A percentile compares a stretch with the other conserved stretches of the same genome.
Conservation (phyloP, 2,113 vertebrate species). For the Syngnathus typhle region DNA sequence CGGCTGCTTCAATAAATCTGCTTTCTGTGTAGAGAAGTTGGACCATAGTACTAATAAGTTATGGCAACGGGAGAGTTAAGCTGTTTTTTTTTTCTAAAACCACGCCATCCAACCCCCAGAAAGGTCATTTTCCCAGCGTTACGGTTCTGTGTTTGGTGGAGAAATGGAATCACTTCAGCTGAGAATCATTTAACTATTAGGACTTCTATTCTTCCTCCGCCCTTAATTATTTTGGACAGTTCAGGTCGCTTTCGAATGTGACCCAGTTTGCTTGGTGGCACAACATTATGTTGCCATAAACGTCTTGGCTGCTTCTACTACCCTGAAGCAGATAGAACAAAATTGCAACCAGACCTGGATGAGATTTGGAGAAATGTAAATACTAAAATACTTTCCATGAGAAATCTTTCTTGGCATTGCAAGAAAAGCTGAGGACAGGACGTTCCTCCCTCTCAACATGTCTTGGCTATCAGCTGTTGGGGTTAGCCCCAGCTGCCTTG, state of each 20-base stretch:
- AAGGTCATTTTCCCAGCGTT: constrained; percentile 5
- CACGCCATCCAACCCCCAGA: constrained; percentile 1
- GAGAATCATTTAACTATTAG: neutral
- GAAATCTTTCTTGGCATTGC: constrained; percentile 16
- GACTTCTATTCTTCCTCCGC: neutral
- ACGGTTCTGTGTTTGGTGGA: neutral
- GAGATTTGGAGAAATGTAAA: constrained; percentile 1
- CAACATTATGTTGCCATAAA: neutral
- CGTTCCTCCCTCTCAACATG: constrained; percentile 45
- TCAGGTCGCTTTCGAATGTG: neutral
- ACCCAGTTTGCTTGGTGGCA: neutral
- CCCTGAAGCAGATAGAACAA: neutral
- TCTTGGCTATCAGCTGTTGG: constrained; percentile 68
- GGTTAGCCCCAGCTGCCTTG: constrained; percentile 61
- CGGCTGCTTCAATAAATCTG: constrained; percentile 27
- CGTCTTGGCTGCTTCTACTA: neutral
- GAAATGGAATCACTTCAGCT: constrained; percentile 1
- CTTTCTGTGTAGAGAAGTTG: constrained; percentile 26
- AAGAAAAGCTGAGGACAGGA: constrained; percentile 30
- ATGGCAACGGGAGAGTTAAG: constrained; percentile 10
- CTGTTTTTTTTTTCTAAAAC: constrained; percentile 9
- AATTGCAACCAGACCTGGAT: constrained; percentile 2
- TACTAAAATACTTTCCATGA: constrained; percentile 6
- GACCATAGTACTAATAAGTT: constrained; percentile 9
- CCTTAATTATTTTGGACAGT: neutral